Percentiles rank a stretch among this genome's conserved stretches.
Conservation (phyloP, 2,888 invertebrate genomes). For the Megaustenia siamemsis region DNA sequence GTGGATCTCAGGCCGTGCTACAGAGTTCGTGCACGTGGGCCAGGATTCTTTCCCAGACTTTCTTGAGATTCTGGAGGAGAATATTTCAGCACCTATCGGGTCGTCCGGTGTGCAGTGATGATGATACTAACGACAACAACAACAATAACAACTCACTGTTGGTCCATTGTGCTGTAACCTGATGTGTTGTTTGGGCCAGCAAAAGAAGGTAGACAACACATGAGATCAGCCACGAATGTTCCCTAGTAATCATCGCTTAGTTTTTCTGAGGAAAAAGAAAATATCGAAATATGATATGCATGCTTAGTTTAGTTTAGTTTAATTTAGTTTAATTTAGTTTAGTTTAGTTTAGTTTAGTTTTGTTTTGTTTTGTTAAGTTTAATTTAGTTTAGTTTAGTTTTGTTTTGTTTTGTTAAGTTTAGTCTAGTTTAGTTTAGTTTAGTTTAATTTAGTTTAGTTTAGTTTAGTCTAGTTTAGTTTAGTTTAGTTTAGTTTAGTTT, state of each 20-base stretch:
- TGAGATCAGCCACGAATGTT: not conserved
- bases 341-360: not conserved
- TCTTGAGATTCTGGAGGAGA: not conserved
- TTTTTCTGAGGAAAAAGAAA: not conserved
- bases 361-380: not conserved
- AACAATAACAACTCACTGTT: not conserved
- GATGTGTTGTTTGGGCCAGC: not conserved
- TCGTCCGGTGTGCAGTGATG: not conserved
- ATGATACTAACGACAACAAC: not conserved
- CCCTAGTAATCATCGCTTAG: not conserved
- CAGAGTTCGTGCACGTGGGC: too few species aligned
- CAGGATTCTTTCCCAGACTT: too few species aligned
- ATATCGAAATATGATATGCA: not conserved
- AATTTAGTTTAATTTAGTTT: not conserved
- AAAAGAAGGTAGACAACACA: not conserved
- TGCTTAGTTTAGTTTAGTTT: not conserved
- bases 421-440: not conserved
- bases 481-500: not conserved
- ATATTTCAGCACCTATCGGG: not conserved
- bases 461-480: not conserved
- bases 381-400: not conserved
- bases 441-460: not conserved
- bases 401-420: too few species aligned
- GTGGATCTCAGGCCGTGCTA: too few species aligned
- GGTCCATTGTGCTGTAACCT: not conserved